Base-by-base conservation (phyloP, 2,888 invertebrate genomes). In the Philhelius pedissequus region DNA sequence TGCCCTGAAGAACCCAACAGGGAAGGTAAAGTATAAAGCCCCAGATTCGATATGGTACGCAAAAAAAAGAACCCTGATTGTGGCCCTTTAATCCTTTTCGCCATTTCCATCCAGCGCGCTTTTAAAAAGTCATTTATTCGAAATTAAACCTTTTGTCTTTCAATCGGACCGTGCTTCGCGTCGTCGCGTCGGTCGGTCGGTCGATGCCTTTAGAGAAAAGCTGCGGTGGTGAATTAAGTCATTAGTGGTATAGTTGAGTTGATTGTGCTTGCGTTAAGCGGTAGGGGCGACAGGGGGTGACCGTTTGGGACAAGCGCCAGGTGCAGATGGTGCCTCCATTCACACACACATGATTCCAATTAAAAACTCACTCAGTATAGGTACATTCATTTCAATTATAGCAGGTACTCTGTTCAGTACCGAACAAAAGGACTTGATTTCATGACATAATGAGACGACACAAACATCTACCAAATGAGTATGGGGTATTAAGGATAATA, bases 101-200 rank as follows among this genome's bases (percentile, higher is more conserved):
- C 83, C 52, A 62, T 78, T 74, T 70, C 48, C 70, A 66, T 74
- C 66, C 35, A 48, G 48, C 35, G 71, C 48, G 22, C 50, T 70
- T 79, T 84, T 75, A 84, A 84, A 84, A 75, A 75, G 75, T 66
- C 79, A 84, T 84, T 84, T 84, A 79, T 84, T 75, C 74, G 60
- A 74, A 84, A 79, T 84, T 79, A 84, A 84, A 71, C 75, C 79
- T 68, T 84, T 84, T 84, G 83, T 83, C 78, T 56, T 68, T 27
- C 56, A 69, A 83, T 83, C 78, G 78, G 35, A 32, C 45, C 38
- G 45, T n/a, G n/a, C n/a, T n/a, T n/a, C n/a, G n/a, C n/a, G n/a
- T n/a, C n/a, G n/a, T n/a, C n/a, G n/a, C n/a, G n/a, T n/a, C n/a
- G n/a, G n/a, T n/a, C n/a, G n/a, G n/a, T n/a, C n/a, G n/a, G 32